A percentile compares a stretch with the other conserved stretches of the same genome.
phyloP scores from a whole-genome alignment of 1,140 invertebrate genomes.

The Nasonia giraulti region DNA sequence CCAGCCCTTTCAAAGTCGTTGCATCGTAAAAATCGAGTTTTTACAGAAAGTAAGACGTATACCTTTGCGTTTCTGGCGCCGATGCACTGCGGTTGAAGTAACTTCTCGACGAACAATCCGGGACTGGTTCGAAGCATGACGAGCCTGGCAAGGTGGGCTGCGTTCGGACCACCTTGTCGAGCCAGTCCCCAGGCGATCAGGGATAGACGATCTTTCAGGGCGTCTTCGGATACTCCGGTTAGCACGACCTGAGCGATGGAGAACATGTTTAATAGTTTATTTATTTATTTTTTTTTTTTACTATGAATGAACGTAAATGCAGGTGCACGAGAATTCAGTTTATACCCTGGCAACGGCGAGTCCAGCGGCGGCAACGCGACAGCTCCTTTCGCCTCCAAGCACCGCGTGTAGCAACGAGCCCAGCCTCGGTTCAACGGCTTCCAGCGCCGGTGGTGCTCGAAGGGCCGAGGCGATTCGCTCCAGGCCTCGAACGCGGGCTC shows the following conservation, averaged over 20 bases:
- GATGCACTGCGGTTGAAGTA: constrained; percentile 79
- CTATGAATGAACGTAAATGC: neutral
- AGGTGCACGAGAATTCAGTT: neutral
- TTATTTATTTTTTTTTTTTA: too few species aligned
- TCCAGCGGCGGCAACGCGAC: constrained; percentile 76
- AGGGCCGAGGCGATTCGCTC: constrained; percentile 75
- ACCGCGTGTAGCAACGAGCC: constrained; percentile 79
- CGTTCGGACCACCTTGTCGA: constrained; percentile 77
- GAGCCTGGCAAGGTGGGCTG: constrained; percentile 77
- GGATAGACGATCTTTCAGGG: constrained; percentile 69
- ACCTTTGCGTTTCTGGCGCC: constrained; percentile 80
- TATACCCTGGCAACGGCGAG: constrained; percentile 74
- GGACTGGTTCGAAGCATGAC: constrained; percentile 81
- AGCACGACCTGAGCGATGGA: constrained; percentile 64
- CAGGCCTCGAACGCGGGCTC: constrained; percentile 76
- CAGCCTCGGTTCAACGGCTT: constrained; percentile 77
- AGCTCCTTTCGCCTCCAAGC: constrained; percentile 77
- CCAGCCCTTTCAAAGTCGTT: too few species aligned
- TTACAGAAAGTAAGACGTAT: constrained; percentile 11
- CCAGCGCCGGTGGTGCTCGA: constrained; percentile 73
- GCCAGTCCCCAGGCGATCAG: constrained; percentile 76
- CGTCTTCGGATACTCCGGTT: constrained; percentile 66
- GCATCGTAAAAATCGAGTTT: too few species aligned
- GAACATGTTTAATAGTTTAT: too few species aligned
- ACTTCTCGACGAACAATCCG: constrained; percentile 77